Conservation (phyloP, 2,888 invertebrate genomes). For the Cantharis lateralis region DNA sequence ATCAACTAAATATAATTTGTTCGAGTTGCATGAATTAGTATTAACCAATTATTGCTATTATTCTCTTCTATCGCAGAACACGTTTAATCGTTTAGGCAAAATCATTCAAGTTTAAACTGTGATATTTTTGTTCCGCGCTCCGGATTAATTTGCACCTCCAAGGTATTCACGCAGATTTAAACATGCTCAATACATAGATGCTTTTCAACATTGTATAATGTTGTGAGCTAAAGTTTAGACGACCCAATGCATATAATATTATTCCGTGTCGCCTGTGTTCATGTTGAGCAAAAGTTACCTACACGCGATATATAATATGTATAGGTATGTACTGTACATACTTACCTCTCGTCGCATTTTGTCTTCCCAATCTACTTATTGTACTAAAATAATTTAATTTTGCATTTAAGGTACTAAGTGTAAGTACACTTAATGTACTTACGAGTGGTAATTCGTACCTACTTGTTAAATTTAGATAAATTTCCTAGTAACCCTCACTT, state of each 20-base stretch:
- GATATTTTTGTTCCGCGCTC: constrained; percentile 49
- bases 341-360: background rate
- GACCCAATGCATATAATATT: constrained; percentile 15
- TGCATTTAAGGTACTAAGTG: background rate
- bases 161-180: constrained; percentile 43
- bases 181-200: constrained; percentile 36
- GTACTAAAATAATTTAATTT: background rate
- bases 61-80: background rate
- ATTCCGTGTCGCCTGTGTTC: background rate
- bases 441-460: background rate
- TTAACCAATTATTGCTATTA: background rate
- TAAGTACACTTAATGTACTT: background rate
- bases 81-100: constrained; percentile 10
- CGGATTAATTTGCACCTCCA: constrained; percentile 50
- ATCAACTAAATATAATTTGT: background rate
- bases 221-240: constrained; percentile 29
- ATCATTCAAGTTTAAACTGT: constrained; percentile 44
- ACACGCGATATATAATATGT: background rate
- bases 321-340: too few species aligned
- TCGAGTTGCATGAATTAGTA: constrained; percentile 4
- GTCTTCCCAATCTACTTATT: background rate
- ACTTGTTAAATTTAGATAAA: background rate
- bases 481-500: background rate
- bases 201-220: constrained; percentile 22
- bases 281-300: background rate